Conservation (phyloP, 2,888 invertebrate genomes). For the Endomychus coccineus region DNA sequence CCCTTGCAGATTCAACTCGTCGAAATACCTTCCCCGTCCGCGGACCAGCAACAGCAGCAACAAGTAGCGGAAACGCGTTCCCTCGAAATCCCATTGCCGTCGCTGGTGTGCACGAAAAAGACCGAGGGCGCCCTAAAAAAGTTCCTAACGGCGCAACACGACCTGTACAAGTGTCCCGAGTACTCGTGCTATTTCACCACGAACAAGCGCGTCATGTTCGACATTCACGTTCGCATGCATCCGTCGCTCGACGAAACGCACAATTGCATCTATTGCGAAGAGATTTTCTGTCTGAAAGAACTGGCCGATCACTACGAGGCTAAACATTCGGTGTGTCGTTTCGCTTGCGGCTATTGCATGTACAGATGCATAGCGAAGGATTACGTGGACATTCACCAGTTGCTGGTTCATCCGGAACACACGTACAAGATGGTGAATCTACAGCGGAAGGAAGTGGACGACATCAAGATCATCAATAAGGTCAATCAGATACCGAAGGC, state of each 20-base stretch:
- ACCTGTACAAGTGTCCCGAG: conserved; percentile 52
- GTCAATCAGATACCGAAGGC: conserved; percentile 13
- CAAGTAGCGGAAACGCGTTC: too few relatives aligned
- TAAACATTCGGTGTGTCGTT: conserved; percentile 53
- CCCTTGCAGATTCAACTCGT: too few relatives aligned
- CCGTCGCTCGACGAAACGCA: conserved; percentile 35
- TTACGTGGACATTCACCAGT: conserved; percentile 55
- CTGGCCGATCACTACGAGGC: conserved; percentile 50
- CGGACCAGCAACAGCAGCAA: too few relatives aligned
- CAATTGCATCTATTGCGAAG: conserved; percentile 46
- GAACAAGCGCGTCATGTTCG: conserved; percentile 36
- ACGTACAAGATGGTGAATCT: conserved; percentile 9
- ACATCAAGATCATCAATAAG: background rate
- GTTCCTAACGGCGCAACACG: conserved; percentile 29
- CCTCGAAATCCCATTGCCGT: too few relatives aligned
- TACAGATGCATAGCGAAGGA: conserved; percentile 47
- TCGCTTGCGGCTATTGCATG: conserved; percentile 59
- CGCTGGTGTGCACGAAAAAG: conserved; percentile 7
- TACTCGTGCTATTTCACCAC: conserved; percentile 47
- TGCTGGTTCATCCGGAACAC: conserved; percentile 36
- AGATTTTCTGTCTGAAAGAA: conserved; percentile 42
- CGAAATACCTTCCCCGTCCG: too few relatives aligned
- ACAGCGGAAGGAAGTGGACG: background rate
- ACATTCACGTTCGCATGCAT: conserved; percentile 42
- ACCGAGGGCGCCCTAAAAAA: conserved; percentile 36